Evolutionary conservation across 2,797 vertebrate species (phyloP).

Genomic region (Hypotaenidia okinawae): DNA sequence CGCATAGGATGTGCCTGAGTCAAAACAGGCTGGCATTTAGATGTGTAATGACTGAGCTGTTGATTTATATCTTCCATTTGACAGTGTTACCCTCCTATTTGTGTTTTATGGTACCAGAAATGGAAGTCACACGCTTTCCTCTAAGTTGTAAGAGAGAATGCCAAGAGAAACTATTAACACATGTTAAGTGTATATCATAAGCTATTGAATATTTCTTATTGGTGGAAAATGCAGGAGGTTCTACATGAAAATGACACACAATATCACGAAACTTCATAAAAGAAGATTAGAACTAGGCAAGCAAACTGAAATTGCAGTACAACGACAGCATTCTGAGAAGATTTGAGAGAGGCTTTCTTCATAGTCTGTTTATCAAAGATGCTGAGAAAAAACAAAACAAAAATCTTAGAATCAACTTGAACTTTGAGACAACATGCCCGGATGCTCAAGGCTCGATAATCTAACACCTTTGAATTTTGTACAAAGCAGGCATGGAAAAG

Average conservation of each 20-base stretch:
- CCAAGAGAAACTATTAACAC: neutral
- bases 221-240: neutral
- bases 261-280: neutral
- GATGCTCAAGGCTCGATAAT: neutral
- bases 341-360: neutral
- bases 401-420: neutral
- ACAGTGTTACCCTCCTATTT: neutral
- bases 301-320: neutral
- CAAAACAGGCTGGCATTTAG: neutral
- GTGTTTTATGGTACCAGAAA: neutral
- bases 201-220: neutral
- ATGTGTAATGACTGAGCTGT: neutral
- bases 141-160: neutral
- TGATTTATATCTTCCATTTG: neutral
- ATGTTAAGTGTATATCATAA: neutral
- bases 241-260: neutral
- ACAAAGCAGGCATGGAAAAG: neutral
- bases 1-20: neutral
- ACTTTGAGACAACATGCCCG: neutral
- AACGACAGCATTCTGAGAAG: neutral
- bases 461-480: neutral
- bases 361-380: neutral
- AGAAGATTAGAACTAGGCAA: neutral
- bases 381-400: neutral
- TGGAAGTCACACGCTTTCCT: neutral